Evolutionary conservation across 2,888 invertebrate genomes (phyloP), one percentile per base, ranked within the genome.

Genomic region (Erebia aethiops): DNA sequence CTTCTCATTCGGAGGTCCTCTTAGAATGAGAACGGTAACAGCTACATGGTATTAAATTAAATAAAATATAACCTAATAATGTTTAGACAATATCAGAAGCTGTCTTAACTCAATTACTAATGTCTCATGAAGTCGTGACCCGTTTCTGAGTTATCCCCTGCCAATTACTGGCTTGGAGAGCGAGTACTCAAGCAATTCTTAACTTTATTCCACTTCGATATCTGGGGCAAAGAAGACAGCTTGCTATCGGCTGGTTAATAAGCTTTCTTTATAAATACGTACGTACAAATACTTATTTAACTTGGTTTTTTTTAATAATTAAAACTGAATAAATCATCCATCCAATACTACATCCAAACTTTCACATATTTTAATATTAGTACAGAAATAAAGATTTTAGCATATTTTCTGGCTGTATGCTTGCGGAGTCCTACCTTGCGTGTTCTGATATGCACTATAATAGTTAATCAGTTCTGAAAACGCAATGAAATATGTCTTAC

Each of bases 81-180:
- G 9, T 52, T 26, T 21, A 21, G 11, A 5, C 21, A 13, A 21
- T 10, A 56, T 26, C 10, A 26, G 26, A 26, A 56, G 18, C 13
- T 13, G 11, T 21, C 11, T 21, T 18, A 18, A 43, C 9, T 18
- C 10, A 46, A n/a, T 18, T 61, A 57, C 35, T 18, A 21, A 21
- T 62, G 49, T 62, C 46, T 49, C 62, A 61, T 35, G 35, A 35
- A 35, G 35, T 35, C 35, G 14, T 62, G 62, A 21, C 49, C 21
- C 21, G 21, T 14, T 62, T 62, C 62, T 8, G 46, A 62, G 49
- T 62, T 46, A 62, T 62, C 62, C 46, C 62, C 62, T 62, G 60
- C 43, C 60, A 60, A 60, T 60, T 60, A 60, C 41, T 43, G 49
- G 16, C 46, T 49, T 46, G 46, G 21, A 62, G 61, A 49, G 62